Evolutionary conservation across 2,113 vertebrate genomes (phyloP).

Genomic region (Tupaia chinensis): DNA sequence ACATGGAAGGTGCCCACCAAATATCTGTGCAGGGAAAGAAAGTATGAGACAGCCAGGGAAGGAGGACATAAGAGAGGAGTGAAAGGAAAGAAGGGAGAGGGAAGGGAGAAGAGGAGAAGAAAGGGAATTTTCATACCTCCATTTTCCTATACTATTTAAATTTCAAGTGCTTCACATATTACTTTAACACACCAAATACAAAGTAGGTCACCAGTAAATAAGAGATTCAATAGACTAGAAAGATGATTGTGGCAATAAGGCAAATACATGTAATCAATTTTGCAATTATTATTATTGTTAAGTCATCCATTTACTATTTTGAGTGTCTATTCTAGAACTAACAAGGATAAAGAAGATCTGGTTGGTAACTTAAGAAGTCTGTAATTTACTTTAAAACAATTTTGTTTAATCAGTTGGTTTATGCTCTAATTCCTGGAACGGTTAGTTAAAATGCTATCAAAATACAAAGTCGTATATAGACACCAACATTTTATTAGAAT

Average conservation of each 20-base stretch:
- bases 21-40: not conserved
- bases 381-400: not conserved
- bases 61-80: not conserved
- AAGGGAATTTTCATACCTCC: not conserved
- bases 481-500: not conserved
- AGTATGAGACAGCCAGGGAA: not conserved
- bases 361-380: not conserved
- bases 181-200: not conserved
- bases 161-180: not conserved
- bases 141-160: not conserved
- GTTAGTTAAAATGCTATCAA: not conserved
- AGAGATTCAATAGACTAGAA: not conserved
- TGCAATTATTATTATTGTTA: not conserved
- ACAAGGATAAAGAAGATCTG: not conserved
- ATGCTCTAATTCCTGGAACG: not conserved
- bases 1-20: not conserved
- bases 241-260: not conserved
- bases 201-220: not conserved
- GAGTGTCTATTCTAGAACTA: not conserved
- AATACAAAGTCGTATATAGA: not conserved
- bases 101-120: not conserved
- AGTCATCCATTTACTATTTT: not conserved
- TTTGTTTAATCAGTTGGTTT: not conserved
- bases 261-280: not conserved
- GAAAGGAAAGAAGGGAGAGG: not conserved